Percentiles rank a stretch among this genome's conserved stretches.
Conservation (phyloP, 2,797 vertebrate genomes). For the Pseudochirops corinnae region DNA sequence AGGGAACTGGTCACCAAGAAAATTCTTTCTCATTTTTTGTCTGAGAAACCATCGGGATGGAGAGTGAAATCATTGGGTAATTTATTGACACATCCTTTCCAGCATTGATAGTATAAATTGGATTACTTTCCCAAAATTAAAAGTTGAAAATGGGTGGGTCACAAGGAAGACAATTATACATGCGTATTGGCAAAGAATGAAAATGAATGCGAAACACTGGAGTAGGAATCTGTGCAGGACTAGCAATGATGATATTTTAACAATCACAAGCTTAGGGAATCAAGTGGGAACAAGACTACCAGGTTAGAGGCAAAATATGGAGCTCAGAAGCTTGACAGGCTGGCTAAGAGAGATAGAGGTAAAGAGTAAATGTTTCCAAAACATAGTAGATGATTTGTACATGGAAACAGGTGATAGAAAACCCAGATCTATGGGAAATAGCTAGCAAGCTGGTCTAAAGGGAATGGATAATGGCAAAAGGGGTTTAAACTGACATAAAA, state of each 20-base stretch:
- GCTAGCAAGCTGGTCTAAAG: background rate
- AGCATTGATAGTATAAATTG: background rate
- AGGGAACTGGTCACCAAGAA: background rate
- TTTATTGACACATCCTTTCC: background rate
- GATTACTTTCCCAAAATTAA: background rate
- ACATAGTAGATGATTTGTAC: background rate
- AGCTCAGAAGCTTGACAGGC: background rate
- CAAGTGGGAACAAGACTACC: background rate
- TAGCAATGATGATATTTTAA: background rate
- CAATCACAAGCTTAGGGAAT: background rate
- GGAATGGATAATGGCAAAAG: background rate
- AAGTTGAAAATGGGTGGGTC: background rate
- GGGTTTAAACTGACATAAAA: background rate
- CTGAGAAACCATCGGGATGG: too few relatives aligned
- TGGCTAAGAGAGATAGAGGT: background rate
- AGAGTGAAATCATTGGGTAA: background rate
- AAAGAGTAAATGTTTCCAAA: background rate
- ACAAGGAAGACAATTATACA: background rate
- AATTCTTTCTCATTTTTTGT: background rate
- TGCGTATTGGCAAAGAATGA: background rate
- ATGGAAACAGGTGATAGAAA: background rate
- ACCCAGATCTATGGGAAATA: background rate
- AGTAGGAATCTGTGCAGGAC: background rate
- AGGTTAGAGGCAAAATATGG: background rate
- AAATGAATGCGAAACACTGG: background rate